A percentile compares a stretch with the other conserved stretches of the same genome.
phyloP scores from a whole-genome alignment of 2,797 vertebrate species.

The Melanotaenia maccullochi region DNA sequence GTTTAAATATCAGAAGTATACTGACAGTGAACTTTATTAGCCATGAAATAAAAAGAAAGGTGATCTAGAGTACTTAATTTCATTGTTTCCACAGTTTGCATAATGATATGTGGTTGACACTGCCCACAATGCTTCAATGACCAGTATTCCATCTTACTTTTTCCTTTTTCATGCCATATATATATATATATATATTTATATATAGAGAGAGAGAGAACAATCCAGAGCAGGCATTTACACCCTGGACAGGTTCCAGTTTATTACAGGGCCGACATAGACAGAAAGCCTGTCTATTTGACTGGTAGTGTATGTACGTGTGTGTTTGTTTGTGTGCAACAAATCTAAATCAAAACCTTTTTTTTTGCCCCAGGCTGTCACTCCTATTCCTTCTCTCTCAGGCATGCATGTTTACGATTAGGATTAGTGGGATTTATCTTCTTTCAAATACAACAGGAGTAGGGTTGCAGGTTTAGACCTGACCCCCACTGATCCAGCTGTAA shows the following conservation, averaged over 20 bases:
- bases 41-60: not conserved
- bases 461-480: constrained; percentile 55
- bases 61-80: too few relatives aligned
- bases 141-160: too few relatives aligned
- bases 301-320: not conserved
- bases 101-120: too few relatives aligned
- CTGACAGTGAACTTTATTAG: constrained; percentile 32
- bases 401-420: constrained; percentile 32
- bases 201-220: too few relatives aligned
- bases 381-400: not conserved
- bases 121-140: too few relatives aligned
- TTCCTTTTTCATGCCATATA: too few relatives aligned
- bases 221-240: too few relatives aligned
- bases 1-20: constrained; percentile 32
- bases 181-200: too few relatives aligned
- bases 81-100: too few relatives aligned
- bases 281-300: not conserved
- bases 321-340: not conserved
- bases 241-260: too few relatives aligned
- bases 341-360: not conserved
- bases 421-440: constrained; percentile 63
- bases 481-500: constrained; percentile 32
- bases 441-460: constrained; percentile 61
- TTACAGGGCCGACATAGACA: too few relatives aligned
- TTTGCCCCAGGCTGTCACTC: not conserved